Evolutionary conservation across 2,888 invertebrate species (phyloP).

Genomic region (Leucania comma): DNA sequence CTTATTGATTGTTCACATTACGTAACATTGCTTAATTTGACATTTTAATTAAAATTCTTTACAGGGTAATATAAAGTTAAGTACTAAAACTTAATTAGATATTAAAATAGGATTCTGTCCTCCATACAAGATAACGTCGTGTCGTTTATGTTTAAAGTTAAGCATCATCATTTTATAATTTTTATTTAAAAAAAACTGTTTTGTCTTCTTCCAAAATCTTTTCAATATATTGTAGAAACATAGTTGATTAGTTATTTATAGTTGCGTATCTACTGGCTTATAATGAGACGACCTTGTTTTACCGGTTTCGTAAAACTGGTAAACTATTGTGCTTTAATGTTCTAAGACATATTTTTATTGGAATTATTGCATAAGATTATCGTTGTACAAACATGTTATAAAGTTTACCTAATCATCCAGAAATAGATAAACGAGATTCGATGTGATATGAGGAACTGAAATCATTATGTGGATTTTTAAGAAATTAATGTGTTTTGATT

Average conservation of each 20-base stretch:
- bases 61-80: not conserved
- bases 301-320: constrained; percentile 63
- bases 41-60: constrained; percentile 11
- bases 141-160: not conserved
- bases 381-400: constrained; percentile 52
- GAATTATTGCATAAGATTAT: constrained; percentile 65
- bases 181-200: constrained; percentile 5
- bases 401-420: constrained; percentile 44
- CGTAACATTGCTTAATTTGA: constrained; percentile 3
- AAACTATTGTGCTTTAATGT: constrained; percentile 61
- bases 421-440: constrained; percentile 43
- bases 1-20: constrained; percentile 16
- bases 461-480: constrained; percentile 1
- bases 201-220: constrained; percentile 33
- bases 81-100: not conserved
- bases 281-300: constrained; percentile 58
- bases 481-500: constrained; percentile 2
- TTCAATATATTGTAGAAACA: constrained; percentile 25
- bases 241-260: constrained; percentile 48
- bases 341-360: constrained; percentile 53
- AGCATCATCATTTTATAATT: not conserved
- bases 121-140: not conserved
- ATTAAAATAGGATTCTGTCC: not conserved
- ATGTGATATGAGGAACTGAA: constrained; percentile 6
- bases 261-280: constrained; percentile 27